These are phyloP conservation scores for Pampusana beccarii DNA, from an alignment of 2,113 vertebrate genomes.

Conservation along the genomic window DNA sequence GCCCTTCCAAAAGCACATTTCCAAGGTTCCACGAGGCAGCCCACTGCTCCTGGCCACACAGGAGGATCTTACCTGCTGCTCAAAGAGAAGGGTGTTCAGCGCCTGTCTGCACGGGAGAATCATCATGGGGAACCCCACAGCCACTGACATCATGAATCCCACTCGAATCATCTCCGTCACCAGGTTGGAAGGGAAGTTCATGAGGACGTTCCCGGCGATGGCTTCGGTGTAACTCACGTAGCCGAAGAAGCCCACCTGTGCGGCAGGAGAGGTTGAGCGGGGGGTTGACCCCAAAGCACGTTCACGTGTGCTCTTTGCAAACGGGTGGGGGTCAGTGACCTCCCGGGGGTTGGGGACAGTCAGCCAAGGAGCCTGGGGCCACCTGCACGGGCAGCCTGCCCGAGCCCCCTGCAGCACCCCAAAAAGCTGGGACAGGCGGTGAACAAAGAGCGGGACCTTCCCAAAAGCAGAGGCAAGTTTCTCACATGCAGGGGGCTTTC, in stretches of 20 bases:
- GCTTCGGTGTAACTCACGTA: conserved; percentile 95
- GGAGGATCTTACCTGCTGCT: conserved; percentile 88
- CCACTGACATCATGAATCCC: conserved; percentile 98
- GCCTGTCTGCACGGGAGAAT: conserved; percentile 96
- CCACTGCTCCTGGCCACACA: background rate
- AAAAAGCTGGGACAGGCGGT: rapidly evolving
- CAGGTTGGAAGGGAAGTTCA: conserved; percentile 97
- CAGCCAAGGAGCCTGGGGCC: background rate
- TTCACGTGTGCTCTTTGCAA: background rate
- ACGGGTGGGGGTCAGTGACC: background rate
- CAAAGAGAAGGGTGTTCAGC: conserved; percentile 95
- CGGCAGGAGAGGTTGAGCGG: background rate
- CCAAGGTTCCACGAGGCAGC: background rate
- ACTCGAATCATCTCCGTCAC: conserved; percentile 95
- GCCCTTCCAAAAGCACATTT: background rate
- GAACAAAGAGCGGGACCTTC: background rate
- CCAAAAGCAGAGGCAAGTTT: background rate
- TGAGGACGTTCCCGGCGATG: conserved; percentile 93
- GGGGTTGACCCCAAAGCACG: background rate
- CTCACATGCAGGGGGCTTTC: background rate
- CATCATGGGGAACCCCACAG: conserved; percentile 98
- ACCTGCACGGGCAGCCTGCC: background rate
- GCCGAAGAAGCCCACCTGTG: conserved; percentile 96
- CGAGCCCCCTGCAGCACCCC: background rate
- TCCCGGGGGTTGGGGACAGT: rapidly evolving